A percentile compares a stretch with the other conserved stretches of the same genome.
phyloP scores from a whole-genome alignment of 2,797 vertebrate species.

The Choloepus didactylus region DNA sequence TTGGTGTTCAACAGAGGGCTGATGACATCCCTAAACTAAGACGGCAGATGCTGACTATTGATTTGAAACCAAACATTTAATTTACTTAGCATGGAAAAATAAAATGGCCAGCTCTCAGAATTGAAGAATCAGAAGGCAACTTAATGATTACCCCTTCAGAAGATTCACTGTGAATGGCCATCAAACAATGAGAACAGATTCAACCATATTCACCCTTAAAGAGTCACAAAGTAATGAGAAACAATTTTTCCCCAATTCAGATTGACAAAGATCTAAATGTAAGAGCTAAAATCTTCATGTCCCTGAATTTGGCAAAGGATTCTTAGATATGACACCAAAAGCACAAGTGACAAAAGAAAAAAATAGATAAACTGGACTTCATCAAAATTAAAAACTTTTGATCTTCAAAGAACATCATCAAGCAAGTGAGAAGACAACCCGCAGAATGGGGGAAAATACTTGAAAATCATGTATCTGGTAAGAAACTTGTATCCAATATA shows the following conservation, averaged over 20 bases:
- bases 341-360: not conserved
- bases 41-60: not conserved
- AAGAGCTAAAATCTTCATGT: not conserved
- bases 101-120: not conserved
- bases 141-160: not conserved
- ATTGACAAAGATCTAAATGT: not conserved
- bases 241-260: not conserved
- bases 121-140: not conserved
- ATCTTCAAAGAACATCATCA: no score
- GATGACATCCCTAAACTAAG: not conserved
- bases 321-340: no score
- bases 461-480: not conserved
- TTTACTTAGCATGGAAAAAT: constrained; percentile 17
- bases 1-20: not conserved
- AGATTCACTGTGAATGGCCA: not conserved
- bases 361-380: no score
- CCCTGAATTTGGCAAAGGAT: no score
- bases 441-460: not conserved
- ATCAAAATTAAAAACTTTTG: no score
- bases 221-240: not conserved
- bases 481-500: no score
- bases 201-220: not conserved
- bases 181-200: not conserved
- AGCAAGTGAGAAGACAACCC: not conserved
- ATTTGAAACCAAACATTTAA: constrained; percentile 13